Evolutionary conservation across 2,888 invertebrate species (phyloP).

Genomic region (Monochamus alternatus): DNA sequence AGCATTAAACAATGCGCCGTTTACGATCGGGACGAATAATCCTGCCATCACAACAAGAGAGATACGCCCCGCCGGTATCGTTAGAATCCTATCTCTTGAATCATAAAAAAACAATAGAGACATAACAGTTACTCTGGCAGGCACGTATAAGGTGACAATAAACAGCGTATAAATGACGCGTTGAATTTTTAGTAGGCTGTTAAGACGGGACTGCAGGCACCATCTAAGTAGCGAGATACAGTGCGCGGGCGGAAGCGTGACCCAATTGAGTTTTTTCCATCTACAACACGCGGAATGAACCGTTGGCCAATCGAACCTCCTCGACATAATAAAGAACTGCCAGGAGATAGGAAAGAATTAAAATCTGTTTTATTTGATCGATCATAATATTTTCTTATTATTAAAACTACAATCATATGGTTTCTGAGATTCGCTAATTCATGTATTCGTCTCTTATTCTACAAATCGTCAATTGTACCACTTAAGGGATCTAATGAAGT

Average conservation of each 20-base stretch:
- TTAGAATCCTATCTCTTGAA: conserved; percentile 48
- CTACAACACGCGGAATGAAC: conserved; percentile 2
- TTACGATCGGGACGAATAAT: conserved; percentile 27
- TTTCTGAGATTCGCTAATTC: too few relatives aligned
- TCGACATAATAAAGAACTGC: background rate
- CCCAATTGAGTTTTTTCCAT: conserved; percentile 11
- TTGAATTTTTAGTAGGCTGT: conserved; percentile 37
- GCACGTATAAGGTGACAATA: conserved; percentile 58
- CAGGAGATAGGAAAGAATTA: too few relatives aligned
- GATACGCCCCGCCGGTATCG: conserved; percentile 29
- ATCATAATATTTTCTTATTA: too few relatives aligned
- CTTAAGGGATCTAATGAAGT: too few relatives aligned
- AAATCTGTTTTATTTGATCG: too few relatives aligned
- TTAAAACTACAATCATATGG: too few relatives aligned
- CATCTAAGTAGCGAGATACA: conserved; percentile 2
- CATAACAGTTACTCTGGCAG: conserved; percentile 58
- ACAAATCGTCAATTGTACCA: too few relatives aligned
- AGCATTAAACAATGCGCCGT: conserved; percentile 27
- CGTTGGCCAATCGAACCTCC: background rate
- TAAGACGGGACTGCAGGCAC: conserved; percentile 17
- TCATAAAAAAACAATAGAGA: conserved; percentile 56
- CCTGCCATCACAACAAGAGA: conserved; percentile 35
- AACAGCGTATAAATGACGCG: conserved; percentile 43
- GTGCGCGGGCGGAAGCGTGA: conserved; percentile 2
- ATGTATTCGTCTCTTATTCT: too few relatives aligned